Evolutionary conservation across 1,140 invertebrate genomes (phyloP), one percentile per base, ranked within the genome.

Genomic region (Catajapyx aquilonaris): DNA sequence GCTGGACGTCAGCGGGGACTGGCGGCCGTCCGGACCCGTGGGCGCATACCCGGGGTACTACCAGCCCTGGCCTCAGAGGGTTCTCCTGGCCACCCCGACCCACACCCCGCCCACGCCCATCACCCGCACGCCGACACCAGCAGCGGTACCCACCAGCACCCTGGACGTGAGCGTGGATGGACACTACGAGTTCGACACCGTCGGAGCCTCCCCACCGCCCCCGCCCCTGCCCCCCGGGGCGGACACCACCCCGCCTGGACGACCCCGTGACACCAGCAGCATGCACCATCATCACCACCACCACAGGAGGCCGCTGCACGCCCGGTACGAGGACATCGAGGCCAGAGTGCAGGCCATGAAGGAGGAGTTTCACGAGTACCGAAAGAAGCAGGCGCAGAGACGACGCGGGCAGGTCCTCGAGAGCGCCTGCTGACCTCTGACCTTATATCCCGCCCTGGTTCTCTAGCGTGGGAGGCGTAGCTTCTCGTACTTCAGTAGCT

Each of bases 281-380:
- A 58, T 56, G 44, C 58, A 55, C 42, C 56, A 54, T 52, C 59
- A 63, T 52, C 54, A 57, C 40, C 46, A 52, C 44, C 47, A 41
- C 39, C 50, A 20, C 46, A 42, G 16, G 44, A 25, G 23, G 17
- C 28, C 20, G 42, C 46, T 30, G 47, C 43, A 30, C 48, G 44
- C 66, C 22, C 68, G 70, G 4, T 72, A 76, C 34, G 75, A 81
- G 46, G 83, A 84, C 54, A 81, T 86, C 44, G 83, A 87, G 51
- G 81, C 84, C 3, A 65, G 88, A 34, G 81, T 93, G 37, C 79
- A 86, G 45, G 84, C 84, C 20, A 87, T 94, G 77, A 86, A 90
- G 48, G 81, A 90, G 53, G 87, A 94, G 56, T 95, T 91, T 57
- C 75, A 88, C 52, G 77, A 87, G 52, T 93, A 88, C 58, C 68